Base-by-base conservation (phyloP, 1,140 invertebrate genomes). In the Lordiphosa collinella region DNA sequence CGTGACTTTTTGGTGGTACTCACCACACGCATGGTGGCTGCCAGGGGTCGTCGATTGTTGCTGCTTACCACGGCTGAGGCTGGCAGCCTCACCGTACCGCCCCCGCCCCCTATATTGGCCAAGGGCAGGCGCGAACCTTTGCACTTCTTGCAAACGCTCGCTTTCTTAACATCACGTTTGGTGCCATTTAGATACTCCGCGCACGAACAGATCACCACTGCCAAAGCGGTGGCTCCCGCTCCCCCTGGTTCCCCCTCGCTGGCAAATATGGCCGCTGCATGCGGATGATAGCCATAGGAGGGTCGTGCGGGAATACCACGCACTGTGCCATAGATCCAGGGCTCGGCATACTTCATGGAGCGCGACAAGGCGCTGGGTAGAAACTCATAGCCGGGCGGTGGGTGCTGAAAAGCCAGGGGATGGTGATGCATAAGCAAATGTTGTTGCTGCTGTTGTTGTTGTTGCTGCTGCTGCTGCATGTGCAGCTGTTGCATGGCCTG, bases 291-390 rank as follows among this genome's bases (percentile, higher is more conserved):
- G 8, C 64, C 75, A 14, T 65, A 86, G n/a, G 88, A 78, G 49
- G 91, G 91, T 41, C 92, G 91, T 2, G 92, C 91, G 2, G 87
- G 87, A 53, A 89, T 84, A 8, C 87, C 87, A 60, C 93, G 90
- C 1, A 94, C 92, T 2, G 93, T 94, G 53, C 94, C 94, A 70
- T 95, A 95, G 1, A 95, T 91, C 94, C 94, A 95, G 25, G 94
- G 93, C 64, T 95, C 94, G 1, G 93, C 93, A 89, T 95, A 95
- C 64, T 94, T 93, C 94, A 95, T 95, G 79, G 94, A 94, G 86
- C 94, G 93, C 35, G 93, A 93, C 55, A 95, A 86, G 4, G 92
- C 89, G 60, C 90, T 92, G 10, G 91, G 90, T 64, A 79, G 40
- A 54, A 79, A 88, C 29, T 88, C 87, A 41, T 84, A 80, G 43